Evolutionary conservation across 2,888 invertebrate genomes (phyloP).

Genomic region (Anarsia innoxiella): DNA sequence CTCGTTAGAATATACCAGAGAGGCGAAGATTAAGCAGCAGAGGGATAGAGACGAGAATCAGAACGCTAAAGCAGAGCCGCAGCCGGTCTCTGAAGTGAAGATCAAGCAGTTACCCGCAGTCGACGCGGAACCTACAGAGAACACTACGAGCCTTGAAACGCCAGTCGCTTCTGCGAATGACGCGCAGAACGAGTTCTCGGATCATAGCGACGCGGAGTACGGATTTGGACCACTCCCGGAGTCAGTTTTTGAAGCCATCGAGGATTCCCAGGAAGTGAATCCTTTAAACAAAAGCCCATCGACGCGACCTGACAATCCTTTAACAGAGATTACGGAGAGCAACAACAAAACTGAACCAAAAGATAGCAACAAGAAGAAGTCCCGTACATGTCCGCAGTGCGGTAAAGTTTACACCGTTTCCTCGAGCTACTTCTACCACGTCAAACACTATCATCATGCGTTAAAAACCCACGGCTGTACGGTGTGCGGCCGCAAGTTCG

Average conservation of each 20-base stretch:
- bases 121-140: no score
- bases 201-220: slow-evolving; percentile 38
- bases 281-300: no score
- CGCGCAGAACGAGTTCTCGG: slow-evolving; percentile 35
- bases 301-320: no score
- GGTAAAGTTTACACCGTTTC: slow-evolving; percentile 59
- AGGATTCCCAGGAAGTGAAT: slow-evolving; percentile 47
- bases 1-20: slow-evolving; percentile 28
- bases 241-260: slow-evolving; percentile 47
- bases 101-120: no score
- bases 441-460: slow-evolving; percentile 62
- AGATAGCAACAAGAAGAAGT: no score
- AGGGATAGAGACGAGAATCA: slow-evolving; percentile 40
- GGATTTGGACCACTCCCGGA: slow-evolving; percentile 40
- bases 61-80: slow-evolving; percentile 38
- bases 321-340: no score
- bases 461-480: slow-evolving; percentile 62
- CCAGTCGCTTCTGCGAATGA: not conserved
- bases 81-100: slow-evolving; percentile 47
- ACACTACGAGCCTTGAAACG: not conserved
- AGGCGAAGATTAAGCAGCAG: slow-evolving; percentile 32
- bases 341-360: no score
- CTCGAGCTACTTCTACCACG: slow-evolving; percentile 70
- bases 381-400: slow-evolving; percentile 63
- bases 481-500: slow-evolving; percentile 62